These are phyloP conservation scores for Laticauda laticaudata DNA, from an alignment of 2,113 vertebrate species.

Conservation along the genomic window DNA sequence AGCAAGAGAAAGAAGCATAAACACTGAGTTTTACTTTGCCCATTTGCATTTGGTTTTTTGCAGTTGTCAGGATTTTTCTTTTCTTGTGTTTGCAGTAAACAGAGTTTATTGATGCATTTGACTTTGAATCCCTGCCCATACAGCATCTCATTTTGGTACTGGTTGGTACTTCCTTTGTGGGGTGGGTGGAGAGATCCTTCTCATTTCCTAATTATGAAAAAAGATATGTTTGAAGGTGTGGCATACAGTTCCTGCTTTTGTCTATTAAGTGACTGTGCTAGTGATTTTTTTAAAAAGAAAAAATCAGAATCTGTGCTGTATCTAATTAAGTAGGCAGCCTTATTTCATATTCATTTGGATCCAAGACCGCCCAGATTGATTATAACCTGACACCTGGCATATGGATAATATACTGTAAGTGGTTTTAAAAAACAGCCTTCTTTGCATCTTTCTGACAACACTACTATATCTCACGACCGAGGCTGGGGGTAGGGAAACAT, in stretches of 20 bases:
- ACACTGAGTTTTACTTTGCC: neutral
- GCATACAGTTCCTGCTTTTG: neutral
- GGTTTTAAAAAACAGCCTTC: neutral
- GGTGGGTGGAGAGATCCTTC: neutral
- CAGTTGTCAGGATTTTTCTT: neutral
- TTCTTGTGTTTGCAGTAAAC: neutral
- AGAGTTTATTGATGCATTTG: neutral
- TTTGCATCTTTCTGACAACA: neutral
- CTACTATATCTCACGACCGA: neutral
- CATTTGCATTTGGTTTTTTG: neutral
- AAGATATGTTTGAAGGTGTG: neutral
- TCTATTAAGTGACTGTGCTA: neutral
- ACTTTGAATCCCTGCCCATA: neutral
- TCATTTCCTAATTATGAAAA: neutral
- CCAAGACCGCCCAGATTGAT: neutral
- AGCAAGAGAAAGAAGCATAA: neutral
- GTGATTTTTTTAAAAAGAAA: neutral
- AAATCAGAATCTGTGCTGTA: neutral
- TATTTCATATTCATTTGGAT: neutral
- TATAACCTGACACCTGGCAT: neutral
- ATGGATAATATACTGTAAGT: neutral
- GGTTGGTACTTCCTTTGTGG: neutral
- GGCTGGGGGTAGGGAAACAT: neutral
- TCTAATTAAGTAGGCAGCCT: neutral
- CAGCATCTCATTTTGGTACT: neutral